Evolutionary conservation across 2,113 vertebrate species (phyloP), one percentile per base, ranked within the genome.

Genomic region (Rynchops niger): DNA sequence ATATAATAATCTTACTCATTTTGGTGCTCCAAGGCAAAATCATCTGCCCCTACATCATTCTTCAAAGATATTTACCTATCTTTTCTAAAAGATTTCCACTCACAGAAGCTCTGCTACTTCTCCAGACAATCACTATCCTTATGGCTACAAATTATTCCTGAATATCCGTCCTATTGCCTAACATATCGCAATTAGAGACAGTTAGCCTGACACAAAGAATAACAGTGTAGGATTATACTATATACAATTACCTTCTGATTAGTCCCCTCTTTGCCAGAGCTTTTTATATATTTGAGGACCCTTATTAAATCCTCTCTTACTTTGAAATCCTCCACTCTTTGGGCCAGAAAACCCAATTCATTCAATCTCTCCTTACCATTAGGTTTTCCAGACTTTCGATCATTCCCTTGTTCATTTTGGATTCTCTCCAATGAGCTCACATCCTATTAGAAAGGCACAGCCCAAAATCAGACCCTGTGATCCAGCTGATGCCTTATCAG

Each of bases 401-500:
- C 47, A 87, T 88, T 84, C 61, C 17, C 27, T 76, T 88, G 34
- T 73, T 90, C 53, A 16, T 32, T 82, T 49, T 93, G 90, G 95
- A 70, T 65, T 69, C 25, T 65, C 71, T 88, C 87, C 95, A 96
- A 23, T 49, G 67, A 95, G 40, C 61, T 95, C 66, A 95, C 58
- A 90, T 88, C 56, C 74, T 85, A 58, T 58, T 76, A 90, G 66
- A 26, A 95, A 67, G 27, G 70, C 70, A 87, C 78, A 91, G 74
- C 93, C 89, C 91, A 65, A 91, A 96, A 79, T 74, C 59, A 79
- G 47, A 80, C 32, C 66, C 56, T 90, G 66, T 69, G 70, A 90
- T 97, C 84, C 87, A 93, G 96, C 62, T 95, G 96, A 96, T 96
- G 92, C 45, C 87, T 96, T 97, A 97, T 95, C 96, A 85, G 92